A percentile compares a stretch with the other conserved stretches of the same genome.
These are phyloP conservation scores for Physocephala rufipes DNA, from an alignment of 2,888 invertebrate species.

Conservation along the genomic window DNA sequence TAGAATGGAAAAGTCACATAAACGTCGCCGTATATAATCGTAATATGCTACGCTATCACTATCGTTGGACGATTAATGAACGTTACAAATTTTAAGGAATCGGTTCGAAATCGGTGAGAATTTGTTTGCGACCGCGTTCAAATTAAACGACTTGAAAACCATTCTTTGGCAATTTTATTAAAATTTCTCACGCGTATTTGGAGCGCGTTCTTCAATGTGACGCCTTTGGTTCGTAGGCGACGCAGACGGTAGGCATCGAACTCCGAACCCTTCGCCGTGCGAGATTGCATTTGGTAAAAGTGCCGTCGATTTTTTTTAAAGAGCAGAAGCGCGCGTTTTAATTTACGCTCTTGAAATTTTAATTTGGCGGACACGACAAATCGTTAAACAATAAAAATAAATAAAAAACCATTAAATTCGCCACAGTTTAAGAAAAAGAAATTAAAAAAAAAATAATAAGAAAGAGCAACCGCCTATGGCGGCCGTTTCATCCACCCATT, in stretches of 20 bases:
- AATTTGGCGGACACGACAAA: conserved; percentile 49
- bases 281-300: not conserved
- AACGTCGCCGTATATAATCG: not conserved
- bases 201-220: conserved; percentile 47
- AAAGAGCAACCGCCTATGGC: too few species aligned
- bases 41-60: too few species aligned
- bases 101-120: conserved; percentile 31
- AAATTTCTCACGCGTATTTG: conserved; percentile 63
- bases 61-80: not conserved
- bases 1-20: not conserved
- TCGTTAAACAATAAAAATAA: conserved; percentile 10
- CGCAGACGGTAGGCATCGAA: conserved; percentile 25
- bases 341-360: conserved; percentile 61
- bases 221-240: too few species aligned
- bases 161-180: conserved; percentile 31
- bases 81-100: not conserved
- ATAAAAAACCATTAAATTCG: conserved; percentile 19
- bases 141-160: conserved; percentile 17
- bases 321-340: conserved; percentile 28
- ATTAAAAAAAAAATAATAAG: too few species aligned
- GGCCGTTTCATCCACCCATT: too few species aligned
- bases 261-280: conserved; percentile 13
- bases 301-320: not conserved
- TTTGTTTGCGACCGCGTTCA: conserved; percentile 15
- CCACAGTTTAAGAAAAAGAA: conserved; percentile 25